Base-by-base conservation (phyloP, 2,888 invertebrate genomes). In the Drosophila nr. fundita region DNA sequence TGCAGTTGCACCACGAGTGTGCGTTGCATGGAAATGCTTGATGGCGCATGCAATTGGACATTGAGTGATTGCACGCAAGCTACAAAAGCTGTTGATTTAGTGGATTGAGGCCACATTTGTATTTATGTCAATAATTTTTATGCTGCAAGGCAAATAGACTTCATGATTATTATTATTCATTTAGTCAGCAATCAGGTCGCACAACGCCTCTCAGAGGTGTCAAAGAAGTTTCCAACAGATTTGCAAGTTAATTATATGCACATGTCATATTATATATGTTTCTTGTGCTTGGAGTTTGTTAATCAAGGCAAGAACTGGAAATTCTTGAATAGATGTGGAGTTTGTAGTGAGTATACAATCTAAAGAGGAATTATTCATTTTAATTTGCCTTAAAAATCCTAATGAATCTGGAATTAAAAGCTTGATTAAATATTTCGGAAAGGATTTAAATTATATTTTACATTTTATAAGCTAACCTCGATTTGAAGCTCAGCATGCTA, bases 11-110 rank as follows among this genome's bases (percentile, higher is more conserved):
- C 18, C 11, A 21, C 18, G 11, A n/a, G 32, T 36, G 45, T 64
- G 42, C 52, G 55, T 32, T 34, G 11, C 36, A 42, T 29, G 45
- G 2, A 18, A 32, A 65, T 53, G 58, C 62, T 87, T 85, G 79
- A 79, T 77, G 70, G 61, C 70, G 69, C 73, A 72, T 70, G 68
- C 73, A 72, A 81, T 76, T 68, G 71, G 74, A 87, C 84, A 81
- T 68, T 84, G 87, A 86, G 64, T 82, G 87, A 86, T 86, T 83
- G 81, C 58, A 58, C 50, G 57, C 48, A 53, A 53, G 42, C 49
- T 21, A 29, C 65, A 42, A 60, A 62, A 62, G 49, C 40, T 55
- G 72, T 66, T 66, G 66, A 73, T 67, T 70, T 75, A 64, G 36
- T 48, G 49, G 15, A n/a, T 36, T 34, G 60, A 64, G 57, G 57